phyloP scores from a whole-genome alignment of 2,888 invertebrate species.

The Busseola fusca region DNA sequence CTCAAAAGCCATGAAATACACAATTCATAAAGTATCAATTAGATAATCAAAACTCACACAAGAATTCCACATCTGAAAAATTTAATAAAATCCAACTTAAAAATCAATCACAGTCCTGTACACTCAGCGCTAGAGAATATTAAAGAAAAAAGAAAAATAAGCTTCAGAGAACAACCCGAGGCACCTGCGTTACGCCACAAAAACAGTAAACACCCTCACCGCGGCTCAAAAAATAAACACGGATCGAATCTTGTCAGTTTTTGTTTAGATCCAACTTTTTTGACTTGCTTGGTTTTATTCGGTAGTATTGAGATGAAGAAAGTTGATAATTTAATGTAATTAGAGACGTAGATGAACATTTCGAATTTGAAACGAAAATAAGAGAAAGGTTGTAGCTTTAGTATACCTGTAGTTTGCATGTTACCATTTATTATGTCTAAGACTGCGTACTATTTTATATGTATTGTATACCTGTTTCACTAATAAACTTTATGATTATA shows the following conservation, averaged over 20 bases:
- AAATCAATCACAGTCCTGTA: slow-evolving; percentile 22
- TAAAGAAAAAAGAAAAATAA: slow-evolving; percentile 60
- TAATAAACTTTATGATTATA: too few species aligned
- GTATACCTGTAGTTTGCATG: too few species aligned
- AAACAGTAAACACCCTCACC: slow-evolving; percentile 69
- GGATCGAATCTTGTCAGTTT: slow-evolving; percentile 62
- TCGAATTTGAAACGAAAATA: not conserved
- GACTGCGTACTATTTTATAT: too few species aligned
- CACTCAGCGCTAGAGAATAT: slow-evolving; percentile 31
- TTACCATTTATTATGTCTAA: too few species aligned
- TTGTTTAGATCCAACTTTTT: slow-evolving; percentile 52
- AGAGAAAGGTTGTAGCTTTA: not conserved
- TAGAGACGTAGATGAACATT: slow-evolving; percentile 3
- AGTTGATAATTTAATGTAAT: slow-evolving; percentile 35
- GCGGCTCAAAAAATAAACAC: slow-evolving; percentile 69
- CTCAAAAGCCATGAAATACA: not conserved
- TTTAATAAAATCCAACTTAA: not conserved
- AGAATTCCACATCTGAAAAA: not conserved
- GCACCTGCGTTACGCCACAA: slow-evolving; percentile 85
- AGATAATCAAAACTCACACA: not conserved
- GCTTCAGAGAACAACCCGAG: slow-evolving; percentile 69
- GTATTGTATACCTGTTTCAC: too few species aligned
- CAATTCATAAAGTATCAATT: not conserved
- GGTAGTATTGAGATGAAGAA: slow-evolving; percentile 28
- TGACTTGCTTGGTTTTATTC: slow-evolving; percentile 29